A percentile compares a stretch with the other conserved stretches of the same genome.
Conservation (phyloP, 2,113 vertebrate species). For the Ictidomys tridecemlineatus region DNA sequence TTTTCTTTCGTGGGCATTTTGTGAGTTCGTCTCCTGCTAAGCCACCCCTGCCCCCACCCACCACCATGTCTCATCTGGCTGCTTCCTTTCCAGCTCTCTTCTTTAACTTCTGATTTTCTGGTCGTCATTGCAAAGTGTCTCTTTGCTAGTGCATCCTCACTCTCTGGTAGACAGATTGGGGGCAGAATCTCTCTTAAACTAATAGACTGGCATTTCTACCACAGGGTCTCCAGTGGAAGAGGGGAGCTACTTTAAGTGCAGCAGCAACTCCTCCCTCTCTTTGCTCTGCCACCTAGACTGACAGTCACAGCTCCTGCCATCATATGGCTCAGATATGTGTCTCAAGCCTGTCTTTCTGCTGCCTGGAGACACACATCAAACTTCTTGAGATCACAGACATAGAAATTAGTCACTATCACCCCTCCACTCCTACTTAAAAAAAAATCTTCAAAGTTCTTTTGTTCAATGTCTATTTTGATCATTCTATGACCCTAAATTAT, state of each 20-base stretch:
- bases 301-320: accelerated
- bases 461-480: not conserved
- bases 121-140: not conserved
- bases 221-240: accelerated
- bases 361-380: not conserved
- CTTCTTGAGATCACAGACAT: not conserved
- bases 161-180: not conserved
- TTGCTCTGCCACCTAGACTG: not conserved
- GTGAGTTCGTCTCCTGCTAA: not conserved
- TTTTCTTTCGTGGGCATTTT: not conserved
- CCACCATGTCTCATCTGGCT: not conserved
- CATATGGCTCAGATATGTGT: accelerated
- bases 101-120: not conserved
- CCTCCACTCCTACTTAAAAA: not conserved
- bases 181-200: not conserved
- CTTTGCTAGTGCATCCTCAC: not conserved
- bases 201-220: not conserved
- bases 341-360: not conserved
- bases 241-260: not conserved
- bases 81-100: not conserved
- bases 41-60: not conserved
- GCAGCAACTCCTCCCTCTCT: not conserved
- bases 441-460: not conserved
- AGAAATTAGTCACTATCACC: not conserved
- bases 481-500: slow-evolving; percentile 18